Evolutionary conservation across 1,140 invertebrate species (phyloP).

Genomic region (Drosophila mauritiana): DNA sequence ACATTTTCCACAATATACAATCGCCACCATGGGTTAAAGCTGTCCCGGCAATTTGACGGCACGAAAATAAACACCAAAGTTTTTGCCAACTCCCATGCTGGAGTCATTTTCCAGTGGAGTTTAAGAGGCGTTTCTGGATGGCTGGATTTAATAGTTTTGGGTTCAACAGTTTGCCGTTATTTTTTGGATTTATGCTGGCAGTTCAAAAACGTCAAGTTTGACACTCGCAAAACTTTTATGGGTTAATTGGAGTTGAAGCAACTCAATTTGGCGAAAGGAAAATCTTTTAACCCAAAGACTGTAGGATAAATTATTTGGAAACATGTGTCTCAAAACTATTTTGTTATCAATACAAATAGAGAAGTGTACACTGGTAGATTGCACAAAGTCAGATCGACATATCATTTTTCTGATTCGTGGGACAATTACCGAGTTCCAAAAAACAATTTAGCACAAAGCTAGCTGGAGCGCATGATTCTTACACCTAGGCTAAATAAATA

Average conservation of each 20-base stretch:
- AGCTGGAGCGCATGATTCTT: background rate
- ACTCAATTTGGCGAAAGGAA: background rate
- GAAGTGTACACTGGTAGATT: background rate
- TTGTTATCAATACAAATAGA: too few relatives aligned
- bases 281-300: background rate
- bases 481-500: constrained; percentile 21
- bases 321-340: background rate
- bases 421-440: background rate
- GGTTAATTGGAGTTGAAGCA: constrained; percentile 2
- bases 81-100: constrained; percentile 18
- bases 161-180: constrained; percentile 8
- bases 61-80: constrained; percentile 30
- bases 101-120: constrained; percentile 16
- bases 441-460: constrained; percentile 8
- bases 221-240: background rate
- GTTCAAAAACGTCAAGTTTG: constrained; percentile 11
- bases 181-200: background rate
- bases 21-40: constrained; percentile 42
- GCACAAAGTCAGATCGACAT: background rate
- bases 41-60: constrained; percentile 32
- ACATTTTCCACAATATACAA: constrained; percentile 39
- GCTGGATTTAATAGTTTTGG: constrained; percentile 25
- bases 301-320: background rate
- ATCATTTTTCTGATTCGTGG: background rate
- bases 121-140: constrained; percentile 8